Evolutionary conservation across 2,888 invertebrate species (phyloP), one percentile per base, ranked within the genome.

Genomic region (Aporophyla lueneburgensis): DNA sequence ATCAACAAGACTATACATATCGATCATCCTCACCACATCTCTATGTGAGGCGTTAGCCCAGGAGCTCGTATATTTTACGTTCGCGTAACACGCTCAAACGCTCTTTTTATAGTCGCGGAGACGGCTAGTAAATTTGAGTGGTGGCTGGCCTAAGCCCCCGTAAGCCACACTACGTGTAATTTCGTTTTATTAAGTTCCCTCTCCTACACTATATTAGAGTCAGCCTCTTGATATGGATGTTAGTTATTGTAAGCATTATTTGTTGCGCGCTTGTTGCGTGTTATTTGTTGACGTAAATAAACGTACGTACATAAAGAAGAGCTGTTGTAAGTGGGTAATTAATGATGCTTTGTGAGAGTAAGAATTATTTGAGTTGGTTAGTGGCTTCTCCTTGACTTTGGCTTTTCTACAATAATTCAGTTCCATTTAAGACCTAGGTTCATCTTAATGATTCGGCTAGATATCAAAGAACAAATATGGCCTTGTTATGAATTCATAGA

Each of bases 131-230:
- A 94, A 94, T 93, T 93, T 92, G 91, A 94, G 93, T 92, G 92
- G 89, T 89, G 86, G 90, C 90, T 87, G 89, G 80, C 87, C 89
- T 93, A 89, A 93, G 92, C 91, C 86, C 82, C 85, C 77, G 87
- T 91, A 88, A 92, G 92, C 92, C 81, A 79, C 84, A 84, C 84
- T 83, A 89, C 87, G 90, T 84, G 93, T 93, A 92, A 94, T 94
- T 93, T 91, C 91, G 90, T 93, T 94, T 94, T 94, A 95, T 95
- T 94, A 94, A 94, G 91, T 93, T 91, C 83, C 85, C 86, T 87
- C 77, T 87, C 90, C 86, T 89, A 87, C 88, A 89, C 87, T 90
- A 90, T 91, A 91, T 90, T 92, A 91, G 89, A 90, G 87, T 86
- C 86, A 83, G 72, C 74, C 75, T 80, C 78, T 76, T 81, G 68